phyloP scores from a whole-genome alignment of 2,797 vertebrate species.

The Notamacropus eugenii region DNA sequence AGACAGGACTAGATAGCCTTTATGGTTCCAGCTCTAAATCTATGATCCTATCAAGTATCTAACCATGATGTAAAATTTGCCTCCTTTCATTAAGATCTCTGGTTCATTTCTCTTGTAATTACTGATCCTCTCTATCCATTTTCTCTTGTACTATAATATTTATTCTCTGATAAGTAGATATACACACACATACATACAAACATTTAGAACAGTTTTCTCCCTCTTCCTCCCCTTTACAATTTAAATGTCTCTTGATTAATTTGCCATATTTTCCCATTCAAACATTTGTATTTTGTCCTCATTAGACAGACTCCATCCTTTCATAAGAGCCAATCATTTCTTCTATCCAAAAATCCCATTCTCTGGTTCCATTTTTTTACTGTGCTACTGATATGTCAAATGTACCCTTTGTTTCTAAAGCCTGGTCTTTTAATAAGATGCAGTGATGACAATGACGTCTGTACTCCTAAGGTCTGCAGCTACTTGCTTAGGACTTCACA shows the following conservation, averaged over 20 bases:
- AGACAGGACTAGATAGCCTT: background rate
- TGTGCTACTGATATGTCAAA: background rate
- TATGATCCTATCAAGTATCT: background rate
- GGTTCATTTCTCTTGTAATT: background rate
- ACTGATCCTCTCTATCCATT: background rate
- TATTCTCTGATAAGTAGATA: background rate
- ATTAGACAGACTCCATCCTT: background rate
- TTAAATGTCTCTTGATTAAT: background rate
- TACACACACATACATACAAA: background rate
- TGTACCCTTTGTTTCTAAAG: background rate
- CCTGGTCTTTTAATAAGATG: background rate
- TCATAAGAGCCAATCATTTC: background rate
- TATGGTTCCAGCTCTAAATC: background rate
- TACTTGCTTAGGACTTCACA: background rate
- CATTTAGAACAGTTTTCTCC: background rate
- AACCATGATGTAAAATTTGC: background rate
- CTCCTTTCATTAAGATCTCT: background rate
- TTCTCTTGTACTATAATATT: background rate
- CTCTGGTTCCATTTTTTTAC: background rate
- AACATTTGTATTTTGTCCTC: background rate
- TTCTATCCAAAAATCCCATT: background rate
- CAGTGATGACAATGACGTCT: background rate
- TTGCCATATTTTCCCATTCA: background rate
- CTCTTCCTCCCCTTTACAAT: background rate
- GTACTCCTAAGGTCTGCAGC: background rate